Base-by-base conservation (phyloP, 2,113 vertebrate genomes). In the Lampris incognitus region DNA sequence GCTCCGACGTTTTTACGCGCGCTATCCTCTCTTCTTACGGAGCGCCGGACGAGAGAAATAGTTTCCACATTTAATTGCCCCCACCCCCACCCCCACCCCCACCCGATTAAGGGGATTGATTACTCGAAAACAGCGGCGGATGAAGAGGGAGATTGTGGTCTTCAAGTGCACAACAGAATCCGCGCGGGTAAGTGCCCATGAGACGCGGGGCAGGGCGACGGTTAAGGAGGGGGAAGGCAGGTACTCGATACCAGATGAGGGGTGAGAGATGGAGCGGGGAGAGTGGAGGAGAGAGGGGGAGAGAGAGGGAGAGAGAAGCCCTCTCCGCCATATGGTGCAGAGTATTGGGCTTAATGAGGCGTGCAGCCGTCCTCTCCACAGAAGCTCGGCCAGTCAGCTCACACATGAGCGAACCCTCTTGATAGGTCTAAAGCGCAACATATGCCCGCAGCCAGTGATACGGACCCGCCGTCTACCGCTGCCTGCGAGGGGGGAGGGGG, bases 311-410 rank as follows among this genome's bases (percentile, higher is more conserved):
- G 40, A 66, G 76, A 77, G 84, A 85, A 76, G 36, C 75, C 81
- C 76, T 73, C 69, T 4, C 52, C 79, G 83, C 90, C 91, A 93
- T 93, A 92, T 93, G 92, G 92, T 92, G 81, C 62, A 78, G 83
- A 88, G 89, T 76, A 90, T 84, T 82, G 78, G 65, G 85, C 81
- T 83, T 88, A 93, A 93, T 94, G 90, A 94, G 88, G 89, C 91
- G 24, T 89, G 70, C 78, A 77, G 85, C 83, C 79, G 84, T 90
- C 88, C 86, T 70, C 85, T 83, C 78, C 84, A 77, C 86, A 83
- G 83, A 86, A 79, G 81, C 87, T 10, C 24, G 48, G 80, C 83
- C 82, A 87, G 84, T 90, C 88, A 76, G 69, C 82, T 85, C 85
- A 82, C 90, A 91, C 90, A 86, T 92, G 79, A 91, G 58, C 67